phyloP scores from a whole-genome alignment of 1,140 invertebrate species.

The Drosophila tani region DNA sequence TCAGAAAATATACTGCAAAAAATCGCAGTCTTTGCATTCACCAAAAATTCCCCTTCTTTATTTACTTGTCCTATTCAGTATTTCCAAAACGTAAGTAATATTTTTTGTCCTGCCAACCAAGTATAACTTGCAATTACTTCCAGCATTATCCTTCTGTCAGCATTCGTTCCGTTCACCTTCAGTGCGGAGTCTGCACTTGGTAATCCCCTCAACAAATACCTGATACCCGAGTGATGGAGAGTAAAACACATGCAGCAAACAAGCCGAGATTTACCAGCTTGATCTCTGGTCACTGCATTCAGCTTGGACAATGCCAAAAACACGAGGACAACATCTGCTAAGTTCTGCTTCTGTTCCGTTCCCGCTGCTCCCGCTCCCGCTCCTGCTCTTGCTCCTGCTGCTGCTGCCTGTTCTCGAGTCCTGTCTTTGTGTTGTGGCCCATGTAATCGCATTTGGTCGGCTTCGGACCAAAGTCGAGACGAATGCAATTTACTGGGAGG shows the following conservation, averaged over 20 bases:
- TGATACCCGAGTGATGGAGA: conserved; percentile 30
- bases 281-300: conserved; percentile 45
- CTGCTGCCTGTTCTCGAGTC: conserved; percentile 10
- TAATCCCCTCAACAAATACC: conserved; percentile 44
- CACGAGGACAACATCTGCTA: conserved; percentile 35
- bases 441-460: conserved; percentile 73
- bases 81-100: conserved; percentile 1
- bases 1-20: background rate
- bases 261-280: conserved; percentile 43
- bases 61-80: background rate
- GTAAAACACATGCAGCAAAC: conserved; percentile 35
- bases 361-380: background rate
- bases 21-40: background rate
- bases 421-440: conserved; percentile 48
- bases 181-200: conserved; percentile 8
- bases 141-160: conserved; percentile 38
- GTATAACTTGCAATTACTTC: conserved; percentile 16
- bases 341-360: conserved; percentile 26
- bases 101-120: background rate
- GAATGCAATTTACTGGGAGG: conserved; percentile 71
- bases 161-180: conserved; percentile 56
- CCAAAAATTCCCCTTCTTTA: background rate
- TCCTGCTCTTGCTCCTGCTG: background rate
- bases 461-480: conserved; percentile 39
- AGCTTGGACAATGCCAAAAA: conserved; percentile 47